phyloP scores from a whole-genome alignment of 2,113 vertebrate species.

The zebrafish (Danio rerio) region GRCz12tu NC_133188.1:41779001-41779500 shows the following conservation, averaged over 20 bases:
- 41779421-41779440: conserved; percentile 43
- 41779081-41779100: conserved; percentile 17
- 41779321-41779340: conserved; percentile 35
- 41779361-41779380: conserved; percentile 52
- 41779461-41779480: conserved; percentile 14
- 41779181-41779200: conserved; percentile 44
- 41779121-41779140: conserved; percentile 34
- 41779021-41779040: conserved; percentile 27
- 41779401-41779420: conserved; percentile 49
- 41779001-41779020: conserved; percentile 56
- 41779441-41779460: conserved; percentile 23
- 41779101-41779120: conserved; percentile 20
- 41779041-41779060: conserved; percentile 39
- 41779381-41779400: conserved; percentile 56
- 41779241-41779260: conserved; percentile 40
- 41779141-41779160: conserved; percentile 56
- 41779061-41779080: conserved; percentile 34
- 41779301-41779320: conserved; percentile 50
- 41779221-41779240: conserved; percentile 35
- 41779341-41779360: conserved; percentile 52
- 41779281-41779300: conserved; percentile 54
- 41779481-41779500: conserved; percentile 28
- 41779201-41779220: conserved; percentile 40
- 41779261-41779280: conserved; percentile 39
- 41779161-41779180: conserved; percentile 45